These are phyloP conservation scores for Oxyscelio sp. DNA, from an alignment of 2,888 invertebrate species.

Conservation along the genomic window DNA sequence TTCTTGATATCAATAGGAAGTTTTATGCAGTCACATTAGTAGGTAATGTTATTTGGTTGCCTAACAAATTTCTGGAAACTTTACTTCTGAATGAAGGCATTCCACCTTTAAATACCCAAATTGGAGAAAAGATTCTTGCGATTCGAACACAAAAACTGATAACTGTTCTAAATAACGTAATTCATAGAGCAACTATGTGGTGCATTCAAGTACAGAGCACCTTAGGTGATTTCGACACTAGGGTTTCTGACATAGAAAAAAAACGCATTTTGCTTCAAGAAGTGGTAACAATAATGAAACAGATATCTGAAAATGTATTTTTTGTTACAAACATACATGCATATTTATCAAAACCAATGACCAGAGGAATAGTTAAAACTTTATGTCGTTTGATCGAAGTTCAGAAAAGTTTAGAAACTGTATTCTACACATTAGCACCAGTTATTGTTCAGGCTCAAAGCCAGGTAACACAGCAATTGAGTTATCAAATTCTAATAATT, in stretches of 20 bases:
- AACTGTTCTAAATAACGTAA: slow-evolving; percentile 88
- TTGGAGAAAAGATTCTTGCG: slow-evolving; percentile 84
- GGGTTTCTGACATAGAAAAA: slow-evolving; percentile 83
- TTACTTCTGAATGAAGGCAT: slow-evolving; percentile 89
- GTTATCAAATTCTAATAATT: slow-evolving; percentile 92
- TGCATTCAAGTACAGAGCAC: slow-evolving; percentile 89
- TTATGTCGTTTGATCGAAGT: slow-evolving; percentile 94
- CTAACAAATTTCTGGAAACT: slow-evolving; percentile 93
- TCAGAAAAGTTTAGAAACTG: slow-evolving; percentile 93
- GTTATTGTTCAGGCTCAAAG: slow-evolving; percentile 92
- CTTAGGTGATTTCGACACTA: slow-evolving; percentile 86
- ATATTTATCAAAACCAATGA: slow-evolving; percentile 93
- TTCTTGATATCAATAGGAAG: slow-evolving; percentile 94
- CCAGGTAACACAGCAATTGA: slow-evolving; percentile 94
- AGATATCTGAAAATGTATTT: slow-evolving; percentile 89
- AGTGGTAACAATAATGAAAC: slow-evolving; percentile 87
- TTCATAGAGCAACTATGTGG: slow-evolving; percentile 89
- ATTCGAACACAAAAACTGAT: slow-evolving; percentile 81
- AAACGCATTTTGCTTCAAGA: slow-evolving; percentile 90
- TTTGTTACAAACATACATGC: slow-evolving; percentile 92
- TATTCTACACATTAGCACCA: slow-evolving; percentile 92
- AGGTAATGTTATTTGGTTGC: slow-evolving; percentile 95
- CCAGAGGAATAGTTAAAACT: slow-evolving; percentile 92
- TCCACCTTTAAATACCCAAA: slow-evolving; percentile 76
- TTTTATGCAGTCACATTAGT: slow-evolving; percentile 94